Evolutionary conservation across 2,888 invertebrate species (phyloP), one percentile per base, ranked within the genome.

Genomic region (Cataglyphis altisquamis): DNA sequence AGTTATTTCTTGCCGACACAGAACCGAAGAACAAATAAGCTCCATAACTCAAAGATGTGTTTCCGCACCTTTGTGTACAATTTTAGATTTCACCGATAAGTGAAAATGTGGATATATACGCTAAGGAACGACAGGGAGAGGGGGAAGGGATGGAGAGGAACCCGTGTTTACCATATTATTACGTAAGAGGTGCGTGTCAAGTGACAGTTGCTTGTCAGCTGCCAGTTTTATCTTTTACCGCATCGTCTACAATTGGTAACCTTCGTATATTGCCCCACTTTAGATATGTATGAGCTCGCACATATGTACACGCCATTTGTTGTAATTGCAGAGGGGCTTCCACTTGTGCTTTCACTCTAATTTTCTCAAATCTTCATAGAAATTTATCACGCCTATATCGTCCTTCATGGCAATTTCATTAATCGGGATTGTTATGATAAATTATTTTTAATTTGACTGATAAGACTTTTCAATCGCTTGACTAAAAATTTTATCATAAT

Each of bases 251-350:
- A 70, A 68, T 78, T 68, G 45, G 21, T 62, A 70, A 36, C 18
- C 68, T 78, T 80, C 82, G 66, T 62, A 60, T 83, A 60, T 25
- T 55, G 82, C 60, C 39, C 63, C 39, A 74, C 73, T 70, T 70
- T 55, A 32, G 32, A 32, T 32, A 55, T 63, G 15, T 45, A 29
- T 9, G 4, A 45, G 52, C 41, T 66, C 36, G 4, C 21, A 45
- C 41, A 39, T 21, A 60, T 18, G 39, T 18, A 48, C 60, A 41
- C 48, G 57, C 41, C 10, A 25, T 68, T 60, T 36, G 45, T 41
- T 15, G 32, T 70, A 70, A 78, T 78, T 78, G 29, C 45, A 25
- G 25, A 66, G 18, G 15, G 25, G 25, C 25, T 25, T 29, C 39
- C 21, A 3, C 15, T 12, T 41, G 9, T 60, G 32, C 5, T 62